These are phyloP conservation scores for Montifringilla adamsi DNA, from an alignment of 2,113 vertebrate species.

Conservation along the genomic window DNA sequence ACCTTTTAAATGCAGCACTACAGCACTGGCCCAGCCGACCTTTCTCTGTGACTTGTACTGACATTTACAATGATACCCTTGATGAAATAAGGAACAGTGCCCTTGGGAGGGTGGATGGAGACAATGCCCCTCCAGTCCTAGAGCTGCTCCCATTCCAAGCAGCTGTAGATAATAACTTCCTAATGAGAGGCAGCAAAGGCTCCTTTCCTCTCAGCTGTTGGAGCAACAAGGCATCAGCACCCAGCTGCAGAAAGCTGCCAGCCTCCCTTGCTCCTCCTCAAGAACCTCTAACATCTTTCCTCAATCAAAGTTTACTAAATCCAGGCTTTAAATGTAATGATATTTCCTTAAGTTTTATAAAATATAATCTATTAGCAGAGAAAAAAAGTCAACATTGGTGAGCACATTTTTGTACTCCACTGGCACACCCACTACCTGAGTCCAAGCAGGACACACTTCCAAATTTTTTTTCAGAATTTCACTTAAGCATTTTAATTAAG, in stretches of 20 bases:
- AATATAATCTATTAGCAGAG: neutral
- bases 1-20: neutral
- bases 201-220: neutral
- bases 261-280: neutral
- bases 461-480: neutral
- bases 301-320: neutral
- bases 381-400: neutral
- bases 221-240: neutral
- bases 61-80: neutral
- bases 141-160: neutral
- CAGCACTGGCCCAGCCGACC: neutral
- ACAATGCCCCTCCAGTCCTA: neutral
- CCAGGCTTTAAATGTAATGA: neutral
- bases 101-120: neutral
- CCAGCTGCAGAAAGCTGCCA: neutral
- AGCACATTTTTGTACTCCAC: neutral
- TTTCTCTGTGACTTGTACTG: neutral
- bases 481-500: neutral
- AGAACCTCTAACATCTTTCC: neutral
- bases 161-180: neutral
- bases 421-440: neutral
- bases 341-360: neutral
- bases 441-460: accelerated
- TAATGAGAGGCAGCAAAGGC: neutral
- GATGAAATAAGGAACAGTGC: neutral